These are phyloP conservation scores for Cryptotis parvus DNA, from an alignment of 2,113 vertebrate genomes.

Conservation along the genomic window DNA sequence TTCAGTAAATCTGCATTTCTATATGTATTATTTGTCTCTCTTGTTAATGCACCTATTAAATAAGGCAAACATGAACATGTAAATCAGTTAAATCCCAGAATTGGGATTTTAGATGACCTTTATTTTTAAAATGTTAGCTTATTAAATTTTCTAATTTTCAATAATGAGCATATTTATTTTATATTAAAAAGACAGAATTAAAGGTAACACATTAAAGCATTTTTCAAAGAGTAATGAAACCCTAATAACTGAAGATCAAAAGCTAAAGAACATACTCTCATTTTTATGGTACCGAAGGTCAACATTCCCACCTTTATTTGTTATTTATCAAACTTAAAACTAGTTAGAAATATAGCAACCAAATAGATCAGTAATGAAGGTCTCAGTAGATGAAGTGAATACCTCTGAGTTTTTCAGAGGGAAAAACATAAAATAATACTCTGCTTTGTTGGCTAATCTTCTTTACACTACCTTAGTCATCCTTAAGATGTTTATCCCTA, in stretches of 20 bases:
- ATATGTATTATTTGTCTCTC: too few species aligned
- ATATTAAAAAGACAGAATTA: neutral
- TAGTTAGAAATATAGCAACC: neutral
- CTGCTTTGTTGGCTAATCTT: neutral
- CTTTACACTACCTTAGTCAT: neutral
- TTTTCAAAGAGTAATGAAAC: neutral
- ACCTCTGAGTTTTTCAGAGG: neutral
- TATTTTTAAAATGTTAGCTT: slow-evolving; percentile 2
- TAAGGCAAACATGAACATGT: neutral
- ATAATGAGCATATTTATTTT: neutral
- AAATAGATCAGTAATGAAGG: neutral
- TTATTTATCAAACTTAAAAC: neutral
- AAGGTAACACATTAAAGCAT: neutral
- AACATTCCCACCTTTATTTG: neutral
- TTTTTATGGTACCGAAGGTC: neutral
- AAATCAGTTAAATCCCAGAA: neutral
- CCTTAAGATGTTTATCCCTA: neutral
- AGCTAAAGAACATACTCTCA: neutral
- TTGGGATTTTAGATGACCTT: neutral
- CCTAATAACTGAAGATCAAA: neutral
- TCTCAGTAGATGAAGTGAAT: neutral
- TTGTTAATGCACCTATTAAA: neutral
- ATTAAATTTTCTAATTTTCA: neutral
- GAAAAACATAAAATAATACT: neutral
- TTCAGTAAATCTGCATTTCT: too few species aligned